Conservation (phyloP, 1,140 invertebrate genomes). For the Stegodyphus mimosarum region DNA sequence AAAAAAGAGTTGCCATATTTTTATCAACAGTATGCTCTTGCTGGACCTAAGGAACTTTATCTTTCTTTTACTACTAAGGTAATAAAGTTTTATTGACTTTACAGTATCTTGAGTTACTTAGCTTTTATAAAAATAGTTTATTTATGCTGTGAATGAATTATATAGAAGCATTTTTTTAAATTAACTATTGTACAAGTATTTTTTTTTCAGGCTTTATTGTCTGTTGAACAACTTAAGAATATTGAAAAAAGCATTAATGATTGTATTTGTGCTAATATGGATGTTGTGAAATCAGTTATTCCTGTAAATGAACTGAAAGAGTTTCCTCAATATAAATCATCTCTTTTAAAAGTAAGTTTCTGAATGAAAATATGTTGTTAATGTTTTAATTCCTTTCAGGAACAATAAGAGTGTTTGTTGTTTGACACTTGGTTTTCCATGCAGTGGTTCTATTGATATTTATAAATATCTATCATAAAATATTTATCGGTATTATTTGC, state of each 20-base stretch:
- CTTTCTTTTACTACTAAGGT: conserved; percentile 42
- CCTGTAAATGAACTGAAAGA: conserved; percentile 10
- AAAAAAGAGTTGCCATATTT: conserved; percentile 33
- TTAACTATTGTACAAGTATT: neutral
- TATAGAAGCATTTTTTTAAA: no score
- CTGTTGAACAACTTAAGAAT: conserved; percentile 4
- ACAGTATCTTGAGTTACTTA: neutral
- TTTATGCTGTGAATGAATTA: neutral
- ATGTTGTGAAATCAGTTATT: neutral
- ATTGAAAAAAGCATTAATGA: conserved; percentile 25
- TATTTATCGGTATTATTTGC: no score
- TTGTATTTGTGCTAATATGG: conserved; percentile 4
- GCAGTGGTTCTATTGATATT: no score
- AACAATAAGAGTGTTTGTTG: no score
- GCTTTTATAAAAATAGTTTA: neutral
- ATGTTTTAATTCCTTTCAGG: no score
- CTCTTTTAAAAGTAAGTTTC: conserved; percentile 19
- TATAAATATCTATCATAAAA: no score
- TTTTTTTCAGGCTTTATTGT: conserved; percentile 7
- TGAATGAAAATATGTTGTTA: no score
- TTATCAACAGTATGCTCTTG: conserved; percentile 20
- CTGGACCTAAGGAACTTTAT: conserved; percentile 14
- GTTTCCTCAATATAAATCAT: conserved; percentile 13
- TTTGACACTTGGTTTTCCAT: no score
- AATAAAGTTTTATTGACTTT: conserved; percentile 9